These are phyloP conservation scores for Coptodon rendalli DNA, from an alignment of 2,113 vertebrate species.

Conservation along the genomic window DNA sequence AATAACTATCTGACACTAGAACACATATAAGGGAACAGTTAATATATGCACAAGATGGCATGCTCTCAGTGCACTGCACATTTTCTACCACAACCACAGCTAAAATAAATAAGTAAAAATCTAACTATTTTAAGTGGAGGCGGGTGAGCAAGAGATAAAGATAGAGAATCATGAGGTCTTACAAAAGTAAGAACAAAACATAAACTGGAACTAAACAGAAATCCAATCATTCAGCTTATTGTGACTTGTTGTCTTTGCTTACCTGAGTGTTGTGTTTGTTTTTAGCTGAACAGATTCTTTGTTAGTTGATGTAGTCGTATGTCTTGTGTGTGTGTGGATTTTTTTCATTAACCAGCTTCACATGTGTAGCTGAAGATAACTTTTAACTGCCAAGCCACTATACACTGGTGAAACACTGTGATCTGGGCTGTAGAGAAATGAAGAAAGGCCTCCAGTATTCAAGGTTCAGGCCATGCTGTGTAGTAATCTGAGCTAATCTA, in stretches of 20 bases:
- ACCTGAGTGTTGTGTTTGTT: not conserved
- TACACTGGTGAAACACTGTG: not conserved
- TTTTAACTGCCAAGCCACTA: not conserved
- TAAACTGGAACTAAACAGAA: not conserved
- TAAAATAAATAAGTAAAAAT: not conserved
- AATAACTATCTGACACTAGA: not conserved
- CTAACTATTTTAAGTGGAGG: not conserved
- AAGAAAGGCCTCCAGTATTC: not conserved
- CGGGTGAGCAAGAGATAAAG: too few species aligned
- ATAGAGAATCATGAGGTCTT: not conserved
- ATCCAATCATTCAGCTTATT: not conserved
- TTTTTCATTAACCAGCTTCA: not conserved
- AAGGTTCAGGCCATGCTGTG: not conserved
- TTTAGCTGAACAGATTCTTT: not conserved
- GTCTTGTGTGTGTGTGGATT: not conserved
- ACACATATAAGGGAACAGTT: not conserved
- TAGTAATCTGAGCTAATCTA: not conserved
- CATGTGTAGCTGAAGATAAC: not conserved
- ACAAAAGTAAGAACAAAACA: not conserved
- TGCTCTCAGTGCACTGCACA: not conserved
- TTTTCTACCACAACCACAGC: not conserved
- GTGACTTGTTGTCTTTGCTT: not conserved
- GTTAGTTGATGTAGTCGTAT: not conserved
- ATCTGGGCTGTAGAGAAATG: not conserved
- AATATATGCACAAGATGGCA: not conserved